phyloP scores from a whole-genome alignment of 92 coral and sea anemone species.

The Heteractis magnifica region DNA sequence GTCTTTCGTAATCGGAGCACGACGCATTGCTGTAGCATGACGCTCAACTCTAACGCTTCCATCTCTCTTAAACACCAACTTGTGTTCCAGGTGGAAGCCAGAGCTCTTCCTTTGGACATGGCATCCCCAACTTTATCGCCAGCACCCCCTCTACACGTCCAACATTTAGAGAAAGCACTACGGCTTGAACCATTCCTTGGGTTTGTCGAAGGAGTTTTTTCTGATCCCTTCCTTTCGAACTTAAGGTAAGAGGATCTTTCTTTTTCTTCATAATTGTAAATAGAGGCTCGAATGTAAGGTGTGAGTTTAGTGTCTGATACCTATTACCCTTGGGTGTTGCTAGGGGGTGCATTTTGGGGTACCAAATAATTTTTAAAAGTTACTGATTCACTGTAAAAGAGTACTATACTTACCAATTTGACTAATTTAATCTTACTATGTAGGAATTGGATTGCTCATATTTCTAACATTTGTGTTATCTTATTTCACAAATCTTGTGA shows the following conservation, averaged over 20 bases:
- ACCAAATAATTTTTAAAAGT: background rate
- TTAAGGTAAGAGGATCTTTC: constrained; percentile 55
- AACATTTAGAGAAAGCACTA: constrained; percentile 90
- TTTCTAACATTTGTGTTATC: no score
- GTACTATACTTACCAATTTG: no score
- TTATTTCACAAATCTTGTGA: no score
- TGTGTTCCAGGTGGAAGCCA: constrained; percentile 11
- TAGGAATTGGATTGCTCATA: no score
- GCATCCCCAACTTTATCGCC: constrained; percentile 78
- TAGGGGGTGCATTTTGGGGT: constrained; percentile 17
- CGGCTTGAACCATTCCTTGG: constrained; percentile 88
- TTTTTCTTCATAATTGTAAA: background rate
- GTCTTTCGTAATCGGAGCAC: constrained; percentile 36
- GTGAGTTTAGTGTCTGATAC: background rate
- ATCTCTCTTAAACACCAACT: constrained; percentile 3
- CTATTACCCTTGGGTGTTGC: constrained; percentile 19
- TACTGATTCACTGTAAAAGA: background rate
- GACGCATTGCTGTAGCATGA: constrained; percentile 20
- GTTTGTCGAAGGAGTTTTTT: constrained; percentile 82
- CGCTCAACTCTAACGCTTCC: background rate
- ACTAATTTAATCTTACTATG: no score
- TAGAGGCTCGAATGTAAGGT: background rate
- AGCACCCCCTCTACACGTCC: constrained; percentile 96
- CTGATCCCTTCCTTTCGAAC: constrained; percentile 66
- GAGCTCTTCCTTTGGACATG: constrained; percentile 58